Base-by-base conservation (phyloP, 2,888 invertebrate genomes). In the Protophormia terraenovae region DNA sequence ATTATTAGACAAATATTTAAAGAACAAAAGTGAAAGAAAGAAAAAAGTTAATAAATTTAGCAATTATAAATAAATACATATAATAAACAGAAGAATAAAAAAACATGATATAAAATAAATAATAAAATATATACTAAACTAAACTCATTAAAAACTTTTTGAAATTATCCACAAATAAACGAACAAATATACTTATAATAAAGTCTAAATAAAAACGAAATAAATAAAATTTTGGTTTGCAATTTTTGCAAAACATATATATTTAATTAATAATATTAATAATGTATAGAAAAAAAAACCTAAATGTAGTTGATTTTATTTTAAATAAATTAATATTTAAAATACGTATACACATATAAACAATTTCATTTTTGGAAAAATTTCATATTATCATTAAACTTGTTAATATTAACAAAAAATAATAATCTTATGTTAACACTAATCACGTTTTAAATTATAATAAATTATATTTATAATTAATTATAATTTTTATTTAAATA, bases 1-100 rank as follows among this genome's bases (percentile, higher is more conserved):
- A 85, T 73, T 86, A 82, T 83, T 83, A 86, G 81, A 86, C 79
- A 79, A 69, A 82, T n/a, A 77, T 50, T 35, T 55, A 29, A 80
- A 83, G 29, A 79, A 62, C 62, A 80, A 50, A 87, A 73, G 86
- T 80, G 22, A 69, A 75, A 79, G 72, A n/a, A 80, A 82, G 53
- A 53, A 14, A 86, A 86, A 71, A 84, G 66, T 32, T 14, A 41
- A 4, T 32, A 41, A 41, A 38, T 67, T 71, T 79, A 79, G 47
- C 58, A 83, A 83, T 67, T 67, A 83, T 73, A 71, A 81, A 76
- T 76, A 82, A 58, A 22, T 62, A 64, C 32, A 60, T 47, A 45
- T 19, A 53, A 72, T 58, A 71, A 50, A 76, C 32, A 19, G 5
- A 35, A 35, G 22, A 41, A 53, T 73, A 81, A 58, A 77, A 73